Evolutionary conservation across 2,888 invertebrate genomes (phyloP).

Genomic region (Prosopocoilus inquinatus): DNA sequence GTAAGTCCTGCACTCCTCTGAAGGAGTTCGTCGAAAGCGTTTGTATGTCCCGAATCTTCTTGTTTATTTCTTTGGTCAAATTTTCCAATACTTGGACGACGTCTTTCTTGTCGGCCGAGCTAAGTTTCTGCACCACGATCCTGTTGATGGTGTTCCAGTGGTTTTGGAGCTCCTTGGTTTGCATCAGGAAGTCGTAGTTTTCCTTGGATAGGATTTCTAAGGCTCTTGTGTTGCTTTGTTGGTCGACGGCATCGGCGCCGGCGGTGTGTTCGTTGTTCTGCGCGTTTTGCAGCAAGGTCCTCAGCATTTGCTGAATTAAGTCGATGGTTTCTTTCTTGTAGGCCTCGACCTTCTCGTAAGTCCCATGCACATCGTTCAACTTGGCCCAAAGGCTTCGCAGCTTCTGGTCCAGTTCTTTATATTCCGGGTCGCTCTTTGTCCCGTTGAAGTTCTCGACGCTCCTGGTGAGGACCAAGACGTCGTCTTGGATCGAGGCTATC

Average conservation of each 20-base stretch:
- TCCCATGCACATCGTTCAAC: conserved; percentile 20
- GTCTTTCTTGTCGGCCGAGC: conserved; percentile 6
- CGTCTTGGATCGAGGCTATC: conserved; percentile 21
- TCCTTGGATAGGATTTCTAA: background rate
- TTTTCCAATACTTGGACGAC: background rate
- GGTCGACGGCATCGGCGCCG: background rate
- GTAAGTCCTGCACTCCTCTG: background rate
- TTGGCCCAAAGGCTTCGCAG: conserved; percentile 23
- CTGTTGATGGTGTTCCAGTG: conserved; percentile 12
- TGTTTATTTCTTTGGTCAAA: background rate
- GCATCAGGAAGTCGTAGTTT: conserved; percentile 3
- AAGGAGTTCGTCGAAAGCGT: background rate
- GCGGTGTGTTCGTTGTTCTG: background rate
- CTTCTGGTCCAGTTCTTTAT: conserved; percentile 23
- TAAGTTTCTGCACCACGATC: conserved; percentile 8
- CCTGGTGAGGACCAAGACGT: conserved; percentile 18
- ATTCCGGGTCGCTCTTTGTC: conserved; percentile 13
- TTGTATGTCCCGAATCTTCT: background rate
- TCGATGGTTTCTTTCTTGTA: conserved; percentile 22
- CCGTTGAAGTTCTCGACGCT: conserved; percentile 17
- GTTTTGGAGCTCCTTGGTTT: conserved; percentile 8
- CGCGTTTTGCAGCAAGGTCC: conserved; percentile 16
- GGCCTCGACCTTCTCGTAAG: conserved; percentile 14
- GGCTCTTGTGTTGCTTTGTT: background rate
- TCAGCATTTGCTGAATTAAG: conserved; percentile 24